Conservation (phyloP, 1,140 invertebrate species). For the Limonius californicus region DNA sequence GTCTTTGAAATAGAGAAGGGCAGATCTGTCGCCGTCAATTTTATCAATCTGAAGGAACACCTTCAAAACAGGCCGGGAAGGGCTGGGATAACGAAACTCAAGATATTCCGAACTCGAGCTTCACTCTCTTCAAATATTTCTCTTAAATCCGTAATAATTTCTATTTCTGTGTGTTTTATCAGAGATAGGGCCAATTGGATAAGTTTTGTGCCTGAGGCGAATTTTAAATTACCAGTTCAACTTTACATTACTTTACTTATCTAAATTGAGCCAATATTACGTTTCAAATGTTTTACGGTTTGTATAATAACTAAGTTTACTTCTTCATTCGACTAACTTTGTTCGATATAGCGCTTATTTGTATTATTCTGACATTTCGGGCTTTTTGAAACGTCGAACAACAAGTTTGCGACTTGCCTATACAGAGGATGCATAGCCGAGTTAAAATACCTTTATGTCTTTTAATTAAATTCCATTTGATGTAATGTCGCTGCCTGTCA, state of each 20-base stretch:
- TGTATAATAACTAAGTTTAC: conserved; percentile 37
- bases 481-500: too few species aligned
- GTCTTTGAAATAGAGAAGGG: too few species aligned
- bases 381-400: too few species aligned
- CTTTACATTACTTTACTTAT: conserved; percentile 47
- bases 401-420: too few species aligned
- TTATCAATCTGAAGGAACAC: not conserved
- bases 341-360: not conserved
- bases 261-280: conserved; percentile 45
- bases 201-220: conserved; percentile 41
- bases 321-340: not conserved
- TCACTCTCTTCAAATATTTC: conserved; percentile 32
- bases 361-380: not conserved
- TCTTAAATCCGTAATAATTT: conserved; percentile 39
- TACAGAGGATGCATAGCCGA: too few species aligned
- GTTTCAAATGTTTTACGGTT: conserved; percentile 41
- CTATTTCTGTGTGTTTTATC: conserved; percentile 43
- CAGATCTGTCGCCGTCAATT: not conserved
- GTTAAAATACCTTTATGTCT: too few species aligned
- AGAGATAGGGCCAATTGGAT: conserved; percentile 44
- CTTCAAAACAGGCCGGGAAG: not conserved
- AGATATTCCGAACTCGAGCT: not conserved
- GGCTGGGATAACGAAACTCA: not conserved
- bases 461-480: too few species aligned
- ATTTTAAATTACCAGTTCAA: conserved; percentile 45